A percentile compares a stretch with the other conserved stretches of the same genome.
Evolutionary conservation across 2,113 vertebrate genomes (phyloP).

Genomic region (Cyanoramphus novaezelandiae): DNA sequence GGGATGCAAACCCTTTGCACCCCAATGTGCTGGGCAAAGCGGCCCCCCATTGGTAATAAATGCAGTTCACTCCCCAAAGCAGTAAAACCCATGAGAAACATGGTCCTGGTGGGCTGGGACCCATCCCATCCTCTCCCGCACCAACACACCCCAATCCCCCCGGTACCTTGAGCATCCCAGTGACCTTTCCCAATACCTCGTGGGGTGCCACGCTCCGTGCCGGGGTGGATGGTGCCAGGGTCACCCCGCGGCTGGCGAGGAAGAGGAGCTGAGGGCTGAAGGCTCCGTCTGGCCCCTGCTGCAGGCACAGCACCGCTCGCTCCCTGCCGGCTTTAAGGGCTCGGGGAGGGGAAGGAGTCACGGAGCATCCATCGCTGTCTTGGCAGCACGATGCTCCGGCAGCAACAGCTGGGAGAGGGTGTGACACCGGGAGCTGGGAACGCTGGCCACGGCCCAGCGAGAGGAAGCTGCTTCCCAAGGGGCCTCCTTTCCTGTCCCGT

Average conservation of each 20-base stretch:
- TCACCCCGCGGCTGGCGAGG: not conserved
- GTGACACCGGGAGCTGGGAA: slow-evolving; percentile 54
- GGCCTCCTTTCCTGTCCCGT: slow-evolving; percentile 33
- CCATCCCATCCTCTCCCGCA: fast-evolving
- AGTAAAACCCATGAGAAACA: fast-evolving
- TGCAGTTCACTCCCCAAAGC: fast-evolving
- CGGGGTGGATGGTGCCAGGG: not conserved
- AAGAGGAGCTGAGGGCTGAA: not conserved
- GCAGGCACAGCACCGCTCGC: not conserved
- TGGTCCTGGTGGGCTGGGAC: fast-evolving
- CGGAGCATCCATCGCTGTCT: slow-evolving; percentile 12
- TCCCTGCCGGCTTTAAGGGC: not conserved
- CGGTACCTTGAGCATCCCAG: not conserved
- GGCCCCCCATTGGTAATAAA: fast-evolving
- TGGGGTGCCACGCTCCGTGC: fast-evolving
- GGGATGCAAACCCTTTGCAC: not conserved
- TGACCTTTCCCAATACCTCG: not conserved
- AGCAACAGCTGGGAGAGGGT: slow-evolving; percentile 67
- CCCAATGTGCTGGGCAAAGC: fast-evolving
- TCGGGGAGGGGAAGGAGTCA: not conserved
- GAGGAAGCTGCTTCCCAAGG: slow-evolving; percentile 20
- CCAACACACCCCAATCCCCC: not conserved
- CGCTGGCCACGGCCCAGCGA: not conserved
- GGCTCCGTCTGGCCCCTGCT: not conserved
- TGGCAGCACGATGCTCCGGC: not conserved